phyloP scores from a whole-genome alignment of 1,140 invertebrate species.

The Danaus plexippus region DNA sequence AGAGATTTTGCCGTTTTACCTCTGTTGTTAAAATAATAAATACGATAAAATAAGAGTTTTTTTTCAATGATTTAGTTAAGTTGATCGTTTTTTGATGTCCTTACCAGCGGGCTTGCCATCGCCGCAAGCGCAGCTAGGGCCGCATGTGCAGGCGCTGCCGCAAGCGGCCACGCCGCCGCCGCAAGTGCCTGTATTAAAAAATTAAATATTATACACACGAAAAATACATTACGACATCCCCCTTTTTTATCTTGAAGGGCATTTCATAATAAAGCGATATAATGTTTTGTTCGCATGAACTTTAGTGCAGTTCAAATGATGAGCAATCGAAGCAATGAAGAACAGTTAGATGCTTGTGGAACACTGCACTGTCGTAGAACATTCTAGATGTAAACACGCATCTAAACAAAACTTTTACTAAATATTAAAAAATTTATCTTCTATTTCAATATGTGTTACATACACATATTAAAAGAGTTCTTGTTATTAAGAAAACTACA shows the following conservation, averaged over 20 bases:
- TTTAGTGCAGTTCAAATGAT: background rate
- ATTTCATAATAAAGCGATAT: too few relatives aligned
- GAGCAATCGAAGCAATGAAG: constrained; percentile 18
- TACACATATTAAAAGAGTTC: too few relatives aligned
- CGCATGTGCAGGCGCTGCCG: constrained; percentile 56
- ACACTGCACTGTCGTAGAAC: background rate
- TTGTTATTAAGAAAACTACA: too few relatives aligned
- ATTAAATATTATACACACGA: constrained; percentile 6
- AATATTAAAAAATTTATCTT: too few relatives aligned
- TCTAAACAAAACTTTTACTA: too few relatives aligned
- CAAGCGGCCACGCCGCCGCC: constrained; percentile 48
- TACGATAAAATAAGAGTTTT: constrained; percentile 11
- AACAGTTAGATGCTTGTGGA: constrained; percentile 14
- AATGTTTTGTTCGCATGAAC: too few relatives aligned
- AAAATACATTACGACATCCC: background rate
- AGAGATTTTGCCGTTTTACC: too few relatives aligned
- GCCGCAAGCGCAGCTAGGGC: constrained; percentile 55
- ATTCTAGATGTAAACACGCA: too few relatives aligned
- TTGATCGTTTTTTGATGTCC: constrained; percentile 4
- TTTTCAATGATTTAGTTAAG: background rate
- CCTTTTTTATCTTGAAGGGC: too few relatives aligned
- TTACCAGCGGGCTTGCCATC: constrained; percentile 56
- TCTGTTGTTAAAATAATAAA: constrained; percentile 19
- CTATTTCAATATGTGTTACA: too few relatives aligned
- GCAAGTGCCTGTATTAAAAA: constrained; percentile 45